Percentiles rank a stretch among this genome's conserved stretches.
These are phyloP conservation scores for Trichoplusia ni DNA, from an alignment of 1,140 invertebrate genomes.

Conservation along the genomic window DNA sequence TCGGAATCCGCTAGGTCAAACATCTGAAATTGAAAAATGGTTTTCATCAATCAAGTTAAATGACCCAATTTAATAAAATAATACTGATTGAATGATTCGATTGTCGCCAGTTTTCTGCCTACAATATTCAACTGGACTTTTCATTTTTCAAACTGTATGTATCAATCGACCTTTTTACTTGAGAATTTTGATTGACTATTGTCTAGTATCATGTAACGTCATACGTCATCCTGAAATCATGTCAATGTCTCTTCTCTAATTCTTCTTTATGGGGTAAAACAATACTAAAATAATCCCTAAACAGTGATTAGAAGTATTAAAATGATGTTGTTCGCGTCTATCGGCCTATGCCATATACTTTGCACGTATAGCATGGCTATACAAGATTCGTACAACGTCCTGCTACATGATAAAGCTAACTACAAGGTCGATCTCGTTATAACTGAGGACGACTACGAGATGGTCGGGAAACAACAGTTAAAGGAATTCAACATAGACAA, in stretches of 20 bases:
- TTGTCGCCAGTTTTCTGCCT: too few species aligned
- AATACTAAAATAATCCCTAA: neutral
- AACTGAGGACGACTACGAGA: constrained; percentile 39
- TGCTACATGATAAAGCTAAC: constrained; percentile 36
- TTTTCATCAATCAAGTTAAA: too few species aligned
- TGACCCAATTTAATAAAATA: too few species aligned
- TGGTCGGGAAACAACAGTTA: constrained; percentile 28
- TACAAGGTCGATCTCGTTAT: constrained; percentile 41
- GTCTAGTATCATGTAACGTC: too few species aligned
- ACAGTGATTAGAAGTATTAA: constrained; percentile 11
- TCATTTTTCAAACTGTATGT: too few species aligned
- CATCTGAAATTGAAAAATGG: constrained; percentile 55
- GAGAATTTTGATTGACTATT: too few species aligned
- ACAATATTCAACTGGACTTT: too few species aligned
- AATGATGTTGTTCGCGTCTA: constrained; percentile 6
- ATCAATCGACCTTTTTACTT: neutral
- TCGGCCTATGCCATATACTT: constrained; percentile 1
- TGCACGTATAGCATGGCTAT: neutral
- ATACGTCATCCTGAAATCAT: too few species aligned
- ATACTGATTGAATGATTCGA: too few species aligned
- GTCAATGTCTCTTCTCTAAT: too few species aligned
- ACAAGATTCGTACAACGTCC: constrained; percentile 34
- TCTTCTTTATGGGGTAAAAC: too few species aligned
- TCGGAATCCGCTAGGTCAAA: constrained; percentile 77
- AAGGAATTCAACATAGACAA: constrained; percentile 13